A percentile compares a stretch with the other conserved stretches of the same genome.
phyloP scores from a whole-genome alignment of 2,797 vertebrate genomes.

The Crenuchus spilurus region DNA sequence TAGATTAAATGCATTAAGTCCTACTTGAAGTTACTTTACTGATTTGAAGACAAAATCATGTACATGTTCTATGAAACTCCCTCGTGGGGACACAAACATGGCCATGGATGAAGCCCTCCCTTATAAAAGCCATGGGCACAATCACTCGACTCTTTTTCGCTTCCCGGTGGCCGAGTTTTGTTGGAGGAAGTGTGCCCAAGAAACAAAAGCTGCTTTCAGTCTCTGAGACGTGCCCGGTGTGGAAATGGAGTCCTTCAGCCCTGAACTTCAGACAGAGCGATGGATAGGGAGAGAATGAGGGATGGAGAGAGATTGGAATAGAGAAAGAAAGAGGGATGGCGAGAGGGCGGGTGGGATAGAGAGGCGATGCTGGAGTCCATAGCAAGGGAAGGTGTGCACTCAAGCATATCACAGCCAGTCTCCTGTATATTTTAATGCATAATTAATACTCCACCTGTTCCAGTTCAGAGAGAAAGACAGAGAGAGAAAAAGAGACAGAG shows the following conservation, averaged over 20 bases:
- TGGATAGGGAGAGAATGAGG: conserved; percentile 18
- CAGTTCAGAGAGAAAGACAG: conserved; percentile 28
- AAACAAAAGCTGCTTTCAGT: conserved; percentile 82
- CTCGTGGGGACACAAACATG: not conserved
- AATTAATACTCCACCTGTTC: conserved; percentile 77
- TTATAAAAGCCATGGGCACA: conserved; percentile 36
- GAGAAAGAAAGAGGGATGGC: conserved; percentile 18
- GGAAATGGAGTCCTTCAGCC: conserved; percentile 77
- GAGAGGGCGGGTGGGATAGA: conserved; percentile 28
- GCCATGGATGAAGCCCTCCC: conserved; percentile 1
- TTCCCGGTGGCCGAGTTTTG: conserved; percentile 61
- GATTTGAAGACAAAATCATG: not conserved
- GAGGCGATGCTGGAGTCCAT: conserved; percentile 36
- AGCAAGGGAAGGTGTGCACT: conserved; percentile 62
- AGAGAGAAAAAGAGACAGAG: not conserved
- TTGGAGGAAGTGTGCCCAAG: conserved; percentile 78
- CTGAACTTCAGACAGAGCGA: conserved; percentile 59
- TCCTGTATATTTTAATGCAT: conserved; percentile 73
- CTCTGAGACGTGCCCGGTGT: conserved; percentile 75
- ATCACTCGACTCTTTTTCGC: conserved; percentile 73
- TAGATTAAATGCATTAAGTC: no score
- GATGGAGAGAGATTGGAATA: conserved; percentile 17
- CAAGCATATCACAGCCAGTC: conserved; percentile 62
- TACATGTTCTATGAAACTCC: not conserved
- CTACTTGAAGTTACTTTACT: no score